Evolutionary conservation across 2,888 invertebrate genomes (phyloP).

Genomic region (Nudaria mundana): DNA sequence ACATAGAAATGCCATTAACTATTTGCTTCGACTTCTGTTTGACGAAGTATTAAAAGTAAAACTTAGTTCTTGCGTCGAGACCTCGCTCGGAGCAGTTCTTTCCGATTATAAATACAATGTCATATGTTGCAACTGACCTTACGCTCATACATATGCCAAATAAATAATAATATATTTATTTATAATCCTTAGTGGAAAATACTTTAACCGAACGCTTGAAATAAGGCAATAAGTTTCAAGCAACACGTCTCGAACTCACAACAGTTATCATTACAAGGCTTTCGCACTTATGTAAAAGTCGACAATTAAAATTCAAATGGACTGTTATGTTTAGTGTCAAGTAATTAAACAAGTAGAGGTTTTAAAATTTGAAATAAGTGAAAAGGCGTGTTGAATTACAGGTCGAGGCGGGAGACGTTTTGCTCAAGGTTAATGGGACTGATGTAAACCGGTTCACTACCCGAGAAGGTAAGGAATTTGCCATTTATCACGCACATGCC

Average conservation of each 20-base stretch:
- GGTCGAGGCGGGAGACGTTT: constrained; percentile 97
- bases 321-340: no score
- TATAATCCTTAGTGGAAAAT: no score
- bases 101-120: constrained; percentile 11
- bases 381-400: constrained; percentile 76
- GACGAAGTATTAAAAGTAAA: constrained; percentile 11
- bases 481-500: constrained; percentile 60
- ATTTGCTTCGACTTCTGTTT: constrained; percentile 27
- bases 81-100: constrained; percentile 14
- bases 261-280: no score
- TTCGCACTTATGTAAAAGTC: no score
- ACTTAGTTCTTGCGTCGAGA: constrained; percentile 8
- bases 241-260: no score
- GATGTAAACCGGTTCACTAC: constrained; percentile 96
- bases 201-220: no score
- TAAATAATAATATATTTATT: background rate
- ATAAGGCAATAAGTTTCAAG: no score
- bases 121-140: constrained; percentile 14
- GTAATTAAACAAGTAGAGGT: constrained; percentile 1
- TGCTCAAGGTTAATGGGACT: constrained; percentile 95
- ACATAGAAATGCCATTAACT: constrained; percentile 31
- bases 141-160: constrained; percentile 12
- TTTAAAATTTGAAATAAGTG: constrained; percentile 37
- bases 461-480: constrained; percentile 90
- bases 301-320: no score